Conservation (phyloP, 2,113 vertebrate species). For the Muntiacus muntjak region DNA sequence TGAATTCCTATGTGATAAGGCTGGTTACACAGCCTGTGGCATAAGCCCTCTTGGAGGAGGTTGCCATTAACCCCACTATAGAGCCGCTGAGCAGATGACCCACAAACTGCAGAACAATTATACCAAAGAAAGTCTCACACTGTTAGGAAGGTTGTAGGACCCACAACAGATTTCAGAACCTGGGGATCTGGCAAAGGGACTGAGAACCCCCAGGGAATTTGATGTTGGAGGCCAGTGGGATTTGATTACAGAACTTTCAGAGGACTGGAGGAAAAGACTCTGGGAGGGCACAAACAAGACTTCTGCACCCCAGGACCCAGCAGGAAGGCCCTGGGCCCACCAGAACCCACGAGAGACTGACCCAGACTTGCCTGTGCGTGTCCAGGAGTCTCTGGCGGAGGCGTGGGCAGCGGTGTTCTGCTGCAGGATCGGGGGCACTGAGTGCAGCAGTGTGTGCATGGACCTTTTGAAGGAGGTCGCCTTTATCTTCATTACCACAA, state of each 20-base stretch:
- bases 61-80: neutral
- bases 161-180: neutral
- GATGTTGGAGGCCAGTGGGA: neutral
- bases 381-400: neutral
- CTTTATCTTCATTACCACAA: neutral
- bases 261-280: neutral
- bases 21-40: neutral
- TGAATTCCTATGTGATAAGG: neutral
- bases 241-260: neutral
- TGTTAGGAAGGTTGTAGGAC: neutral
- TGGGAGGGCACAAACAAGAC: neutral
- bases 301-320: neutral
- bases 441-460: neutral
- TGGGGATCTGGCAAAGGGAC: neutral
- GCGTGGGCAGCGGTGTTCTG: rapidly evolving
- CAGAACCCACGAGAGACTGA: neutral
- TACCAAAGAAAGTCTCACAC: neutral
- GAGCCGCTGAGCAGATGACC: neutral
- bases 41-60: neutral
- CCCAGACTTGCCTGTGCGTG: neutral
- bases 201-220: neutral
- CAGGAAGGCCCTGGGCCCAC: neutral
- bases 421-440: neutral
- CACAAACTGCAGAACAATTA: neutral
- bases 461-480: neutral